Conservation (phyloP, 2,113 vertebrate genomes). For the Engraulis encrasicolus region DNA sequence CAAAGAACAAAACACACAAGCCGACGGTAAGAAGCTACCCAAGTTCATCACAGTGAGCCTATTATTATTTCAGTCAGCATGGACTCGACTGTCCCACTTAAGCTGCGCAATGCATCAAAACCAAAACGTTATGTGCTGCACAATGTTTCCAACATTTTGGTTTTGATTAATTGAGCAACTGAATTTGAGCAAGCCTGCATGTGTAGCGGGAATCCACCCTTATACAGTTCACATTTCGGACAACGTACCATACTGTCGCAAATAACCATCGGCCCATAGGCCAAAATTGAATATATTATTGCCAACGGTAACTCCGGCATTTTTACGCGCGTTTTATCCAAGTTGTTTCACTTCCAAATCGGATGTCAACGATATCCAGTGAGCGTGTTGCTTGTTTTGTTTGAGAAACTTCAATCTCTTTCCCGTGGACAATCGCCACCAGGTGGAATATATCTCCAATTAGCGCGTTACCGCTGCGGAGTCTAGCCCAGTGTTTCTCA, state of each 20-base stretch:
- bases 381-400: neutral
- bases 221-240: neutral
- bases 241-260: conserved; percentile 52
- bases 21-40: neutral
- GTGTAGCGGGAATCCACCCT: too few species aligned
- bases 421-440: neutral
- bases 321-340: conserved; percentile 33
- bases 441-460: conserved; percentile 34
- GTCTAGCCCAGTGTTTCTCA: too few species aligned
- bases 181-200: too few species aligned
- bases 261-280: conserved; percentile 6
- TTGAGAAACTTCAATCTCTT: conserved; percentile 16
- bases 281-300: neutral
- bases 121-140: neutral
- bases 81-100: too few species aligned
- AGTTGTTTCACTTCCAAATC: neutral
- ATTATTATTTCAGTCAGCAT: neutral
- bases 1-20: neutral
- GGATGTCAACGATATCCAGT: neutral
- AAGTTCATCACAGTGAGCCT: neutral
- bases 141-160: too few species aligned
- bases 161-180: too few species aligned
- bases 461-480: neutral
- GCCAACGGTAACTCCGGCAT: conserved; percentile 37
- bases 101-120: neutral